Conservation (phyloP, 2,888 invertebrate genomes). For the Hylaea fasciaria region DNA sequence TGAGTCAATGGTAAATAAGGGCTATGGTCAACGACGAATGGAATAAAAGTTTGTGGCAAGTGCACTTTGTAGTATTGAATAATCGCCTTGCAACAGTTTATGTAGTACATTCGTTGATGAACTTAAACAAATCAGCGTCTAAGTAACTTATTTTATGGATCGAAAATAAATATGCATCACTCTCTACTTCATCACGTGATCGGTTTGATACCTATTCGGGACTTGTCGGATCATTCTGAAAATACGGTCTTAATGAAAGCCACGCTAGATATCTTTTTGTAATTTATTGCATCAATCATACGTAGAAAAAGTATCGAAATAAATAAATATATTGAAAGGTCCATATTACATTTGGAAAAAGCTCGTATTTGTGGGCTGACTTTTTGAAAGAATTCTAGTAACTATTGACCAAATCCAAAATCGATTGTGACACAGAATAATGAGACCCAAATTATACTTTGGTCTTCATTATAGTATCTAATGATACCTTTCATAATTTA, state of each 20-base stretch:
- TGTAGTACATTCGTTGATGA: not conserved
- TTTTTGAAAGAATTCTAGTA: too few relatives aligned
- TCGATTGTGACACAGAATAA: too few relatives aligned
- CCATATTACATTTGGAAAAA: too few relatives aligned
- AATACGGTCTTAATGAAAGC: constrained; percentile 59
- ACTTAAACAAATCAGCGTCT: constrained; percentile 2
- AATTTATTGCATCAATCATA: constrained; percentile 60
- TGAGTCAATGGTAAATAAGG: not conserved
- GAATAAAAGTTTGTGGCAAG: too few relatives aligned
- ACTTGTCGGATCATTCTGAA: constrained; percentile 41
- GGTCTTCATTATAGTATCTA: not conserved
- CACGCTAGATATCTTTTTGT: constrained; percentile 46
- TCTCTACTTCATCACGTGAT: constrained; percentile 51
- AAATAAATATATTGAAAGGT: constrained; percentile 10
- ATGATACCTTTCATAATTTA: constrained; percentile 9
- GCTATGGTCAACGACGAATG: constrained; percentile 2
- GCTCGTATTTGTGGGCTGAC: too few relatives aligned
- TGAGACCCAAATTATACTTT: too few relatives aligned
- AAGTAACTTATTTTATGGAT: not conserved
- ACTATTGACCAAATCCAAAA: too few relatives aligned
- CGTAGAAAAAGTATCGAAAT: constrained; percentile 34
- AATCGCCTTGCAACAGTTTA: not conserved
- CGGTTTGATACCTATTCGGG: constrained; percentile 72
- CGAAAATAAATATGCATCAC: constrained; percentile 1
- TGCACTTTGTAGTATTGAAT: too few relatives aligned